Conservation (phyloP, 37 sponge, comb jelly and placozoan species). For the Aplysina aerophoba region DNA sequence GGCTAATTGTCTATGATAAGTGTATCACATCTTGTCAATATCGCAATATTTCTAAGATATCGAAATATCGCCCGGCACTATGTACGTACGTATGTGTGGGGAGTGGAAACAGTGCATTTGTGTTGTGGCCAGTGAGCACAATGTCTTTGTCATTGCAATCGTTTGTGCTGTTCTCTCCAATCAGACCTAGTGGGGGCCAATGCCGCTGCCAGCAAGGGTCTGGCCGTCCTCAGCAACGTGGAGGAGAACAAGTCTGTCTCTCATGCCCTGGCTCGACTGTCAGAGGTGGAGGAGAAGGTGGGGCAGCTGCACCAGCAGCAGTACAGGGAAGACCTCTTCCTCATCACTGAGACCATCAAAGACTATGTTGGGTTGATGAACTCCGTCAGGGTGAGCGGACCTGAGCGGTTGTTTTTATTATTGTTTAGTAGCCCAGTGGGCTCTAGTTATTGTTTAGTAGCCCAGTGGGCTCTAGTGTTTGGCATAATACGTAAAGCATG, state of each 20-base stretch:
- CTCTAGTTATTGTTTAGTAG: background rate
- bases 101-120: no score
- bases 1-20: no score
- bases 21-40: no score
- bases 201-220: background rate
- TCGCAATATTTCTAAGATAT: no score
- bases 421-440: background rate
- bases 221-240: constrained; percentile 39
- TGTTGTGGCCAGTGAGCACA: no score
- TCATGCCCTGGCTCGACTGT: constrained; percentile 81
- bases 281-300: constrained; percentile 94
- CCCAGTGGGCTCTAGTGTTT: background rate
- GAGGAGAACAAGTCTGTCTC: constrained; percentile 79
- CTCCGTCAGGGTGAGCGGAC: constrained; percentile 71
- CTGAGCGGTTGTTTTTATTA: background rate
- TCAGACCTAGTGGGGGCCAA: constrained; percentile 31
- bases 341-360: constrained; percentile 87
- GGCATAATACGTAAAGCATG: background rate
- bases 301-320: constrained; percentile 82
- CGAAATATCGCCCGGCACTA: no score
- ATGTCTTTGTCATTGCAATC: no score
- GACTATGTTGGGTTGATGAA: constrained; percentile 91
- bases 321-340: constrained; percentile 75
- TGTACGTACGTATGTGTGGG: no score
- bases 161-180: background rate